These are phyloP conservation scores for Micoletzkya japonica DNA, from an alignment of 2,888 invertebrate genomes.

Conservation along the genomic window DNA sequence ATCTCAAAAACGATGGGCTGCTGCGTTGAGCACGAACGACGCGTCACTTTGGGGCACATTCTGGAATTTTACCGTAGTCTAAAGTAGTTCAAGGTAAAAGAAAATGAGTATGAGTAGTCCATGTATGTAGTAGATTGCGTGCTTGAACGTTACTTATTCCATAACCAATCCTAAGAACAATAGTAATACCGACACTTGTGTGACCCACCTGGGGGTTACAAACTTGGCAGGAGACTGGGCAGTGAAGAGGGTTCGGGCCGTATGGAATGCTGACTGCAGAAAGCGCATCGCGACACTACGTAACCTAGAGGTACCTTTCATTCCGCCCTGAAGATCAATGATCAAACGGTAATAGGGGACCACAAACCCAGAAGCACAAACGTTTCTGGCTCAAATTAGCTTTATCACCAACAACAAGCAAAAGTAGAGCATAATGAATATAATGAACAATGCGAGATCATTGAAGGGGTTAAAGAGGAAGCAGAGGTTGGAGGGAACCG, in stretches of 20 bases:
- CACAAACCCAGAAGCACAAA: background rate
- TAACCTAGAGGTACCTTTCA: background rate
- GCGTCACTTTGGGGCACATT: background rate
- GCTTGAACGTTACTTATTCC: no score
- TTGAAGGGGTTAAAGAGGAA: background rate
- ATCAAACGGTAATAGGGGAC: no score
- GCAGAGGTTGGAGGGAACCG: background rate
- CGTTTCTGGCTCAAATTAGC: background rate
- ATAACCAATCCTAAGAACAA: background rate
- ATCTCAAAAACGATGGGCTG: slow-evolving; percentile 36
- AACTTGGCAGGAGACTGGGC: no score
- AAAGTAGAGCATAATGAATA: background rate
- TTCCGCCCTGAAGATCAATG: no score
- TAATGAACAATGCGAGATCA: background rate
- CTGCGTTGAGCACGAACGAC: slow-evolving; percentile 13
- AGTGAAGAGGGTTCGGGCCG: no score
- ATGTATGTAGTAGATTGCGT: no score
- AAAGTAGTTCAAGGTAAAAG: no score
- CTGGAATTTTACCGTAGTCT: no score
- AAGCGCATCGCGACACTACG: slow-evolving; percentile 13
- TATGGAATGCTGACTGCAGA: slow-evolving; percentile 16
- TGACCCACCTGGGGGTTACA: no score
- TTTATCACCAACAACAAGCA: background rate
- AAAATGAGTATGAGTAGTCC: no score
- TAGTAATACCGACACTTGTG: no score